These are phyloP conservation scores for Leucophenga montana DNA, from an alignment of 2,888 invertebrate genomes.

Conservation along the genomic window DNA sequence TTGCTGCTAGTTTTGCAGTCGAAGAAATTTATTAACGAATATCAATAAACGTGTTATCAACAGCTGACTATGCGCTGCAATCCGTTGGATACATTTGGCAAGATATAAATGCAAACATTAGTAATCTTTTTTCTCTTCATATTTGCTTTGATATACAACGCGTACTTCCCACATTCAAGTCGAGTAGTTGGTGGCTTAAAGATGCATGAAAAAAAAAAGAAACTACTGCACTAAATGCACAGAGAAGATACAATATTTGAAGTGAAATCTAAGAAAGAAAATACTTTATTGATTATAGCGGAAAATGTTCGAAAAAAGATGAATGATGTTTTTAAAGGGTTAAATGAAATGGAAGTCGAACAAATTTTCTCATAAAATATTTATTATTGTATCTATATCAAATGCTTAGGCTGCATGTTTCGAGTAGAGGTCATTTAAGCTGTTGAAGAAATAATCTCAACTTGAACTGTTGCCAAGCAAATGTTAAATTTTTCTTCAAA, in stretches of 20 bases:
- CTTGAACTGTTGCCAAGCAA: background rate
- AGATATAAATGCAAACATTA: background rate
- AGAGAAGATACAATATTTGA: too few relatives aligned
- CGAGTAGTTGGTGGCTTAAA: too few relatives aligned
- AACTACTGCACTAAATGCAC: too few relatives aligned
- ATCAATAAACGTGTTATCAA: conserved; percentile 13
- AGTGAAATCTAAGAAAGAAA: too few relatives aligned
- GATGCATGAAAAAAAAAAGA: too few relatives aligned
- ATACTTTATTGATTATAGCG: conserved; percentile 10
- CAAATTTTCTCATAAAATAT: too few relatives aligned
- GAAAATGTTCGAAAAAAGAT: background rate
- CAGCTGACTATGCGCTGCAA: background rate
- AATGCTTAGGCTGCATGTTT: background rate
- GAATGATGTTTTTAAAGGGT: conserved; percentile 4
- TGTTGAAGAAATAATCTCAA: background rate
- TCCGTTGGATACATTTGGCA: background rate
- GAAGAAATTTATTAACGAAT: conserved; percentile 2
- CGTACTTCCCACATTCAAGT: too few relatives aligned
- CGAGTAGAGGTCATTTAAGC: background rate
- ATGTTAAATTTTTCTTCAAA: background rate
- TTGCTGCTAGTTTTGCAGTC: background rate
- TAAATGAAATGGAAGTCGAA: background rate
- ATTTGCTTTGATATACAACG: too few relatives aligned
- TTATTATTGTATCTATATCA: too few relatives aligned
- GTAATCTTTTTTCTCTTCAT: too few relatives aligned